Percentiles rank a stretch among this genome's conserved stretches.
phyloP scores from a whole-genome alignment of 2,113 vertebrate species.

The Hystrix brachyura region DNA sequence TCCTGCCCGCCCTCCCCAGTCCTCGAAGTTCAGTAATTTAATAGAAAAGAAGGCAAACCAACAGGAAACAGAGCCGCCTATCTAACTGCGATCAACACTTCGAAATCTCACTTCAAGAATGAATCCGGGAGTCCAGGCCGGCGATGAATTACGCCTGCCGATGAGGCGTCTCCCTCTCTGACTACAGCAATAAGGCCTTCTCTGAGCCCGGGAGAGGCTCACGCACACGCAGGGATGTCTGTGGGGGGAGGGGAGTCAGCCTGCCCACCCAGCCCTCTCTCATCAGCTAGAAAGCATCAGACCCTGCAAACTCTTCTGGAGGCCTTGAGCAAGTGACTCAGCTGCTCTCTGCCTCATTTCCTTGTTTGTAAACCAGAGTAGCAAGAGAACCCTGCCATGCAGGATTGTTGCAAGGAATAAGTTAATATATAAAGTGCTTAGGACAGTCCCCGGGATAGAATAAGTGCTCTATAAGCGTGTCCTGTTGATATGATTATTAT shows the following conservation, averaged over 20 bases:
- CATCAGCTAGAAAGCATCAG: not conserved
- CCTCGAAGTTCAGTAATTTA: not conserved
- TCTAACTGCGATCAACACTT: not conserved
- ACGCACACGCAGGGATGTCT: not conserved
- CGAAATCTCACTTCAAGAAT: slow-evolving; percentile 35
- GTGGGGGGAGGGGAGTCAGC: not conserved
- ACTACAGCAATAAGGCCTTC: not conserved
- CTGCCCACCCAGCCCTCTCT: not conserved
- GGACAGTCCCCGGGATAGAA: not conserved
- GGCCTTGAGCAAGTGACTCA: not conserved
- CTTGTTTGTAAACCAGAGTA: not conserved
- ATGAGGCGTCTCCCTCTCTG: not conserved
- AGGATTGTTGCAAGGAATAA: not conserved
- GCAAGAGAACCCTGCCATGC: not conserved
- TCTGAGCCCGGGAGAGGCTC: not conserved
- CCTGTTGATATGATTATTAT: not conserved
- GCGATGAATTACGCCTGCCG: not conserved
- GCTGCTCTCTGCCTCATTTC: not conserved
- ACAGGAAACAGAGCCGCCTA: not conserved
- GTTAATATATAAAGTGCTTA: not conserved
- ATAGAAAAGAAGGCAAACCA: not conserved
- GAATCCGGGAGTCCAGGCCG: not conserved
- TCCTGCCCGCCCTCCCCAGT: not conserved
- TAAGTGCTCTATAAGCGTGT: not conserved
- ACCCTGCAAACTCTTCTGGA: not conserved